Evolutionary conservation across 2,113 vertebrate genomes (phyloP).

Genomic region (Podarcis muralis): DNA sequence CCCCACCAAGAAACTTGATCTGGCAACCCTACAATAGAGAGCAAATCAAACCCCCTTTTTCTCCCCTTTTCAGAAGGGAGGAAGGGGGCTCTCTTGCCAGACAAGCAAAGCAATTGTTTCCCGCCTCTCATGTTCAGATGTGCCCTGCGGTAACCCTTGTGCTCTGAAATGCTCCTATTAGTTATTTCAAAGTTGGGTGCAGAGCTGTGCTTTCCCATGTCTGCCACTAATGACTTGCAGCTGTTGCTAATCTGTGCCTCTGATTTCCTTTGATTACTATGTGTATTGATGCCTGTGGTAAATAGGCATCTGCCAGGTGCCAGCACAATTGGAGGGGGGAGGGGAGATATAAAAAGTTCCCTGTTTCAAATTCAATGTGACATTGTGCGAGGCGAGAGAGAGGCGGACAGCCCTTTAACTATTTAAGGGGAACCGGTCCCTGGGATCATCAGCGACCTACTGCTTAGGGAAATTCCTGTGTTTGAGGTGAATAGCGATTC

Average conservation of each 20-base stretch:
- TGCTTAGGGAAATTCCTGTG: constrained; percentile 68
- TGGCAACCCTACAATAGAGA: constrained; percentile 33
- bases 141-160: constrained; percentile 79
- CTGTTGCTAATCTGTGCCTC: constrained; percentile 87
- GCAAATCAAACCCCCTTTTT: background rate
- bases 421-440: constrained; percentile 79
- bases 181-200: constrained; percentile 82
- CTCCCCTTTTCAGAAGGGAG: constrained; percentile 31
- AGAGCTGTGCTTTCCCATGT: constrained; percentile 83
- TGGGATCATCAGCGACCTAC: constrained; percentile 73
- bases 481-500: background rate
- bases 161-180: constrained; percentile 78
- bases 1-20: background rate
- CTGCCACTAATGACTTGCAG: constrained; percentile 88
- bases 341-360: constrained; percentile 83
- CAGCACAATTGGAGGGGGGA: constrained; percentile 79
- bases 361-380: constrained; percentile 88
- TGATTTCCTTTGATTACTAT: constrained; percentile 88
- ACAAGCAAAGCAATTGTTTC: constrained; percentile 82
- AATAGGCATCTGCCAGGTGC: constrained; percentile 89
- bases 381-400: constrained; percentile 82
- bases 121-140: constrained; percentile 65
- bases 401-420: constrained; percentile 75
- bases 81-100: constrained; percentile 62
- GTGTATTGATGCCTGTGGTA: constrained; percentile 87